These are phyloP conservation scores for Chelidonichthys spinosus DNA, from an alignment of 2,797 vertebrate species.

Conservation along the genomic window DNA sequence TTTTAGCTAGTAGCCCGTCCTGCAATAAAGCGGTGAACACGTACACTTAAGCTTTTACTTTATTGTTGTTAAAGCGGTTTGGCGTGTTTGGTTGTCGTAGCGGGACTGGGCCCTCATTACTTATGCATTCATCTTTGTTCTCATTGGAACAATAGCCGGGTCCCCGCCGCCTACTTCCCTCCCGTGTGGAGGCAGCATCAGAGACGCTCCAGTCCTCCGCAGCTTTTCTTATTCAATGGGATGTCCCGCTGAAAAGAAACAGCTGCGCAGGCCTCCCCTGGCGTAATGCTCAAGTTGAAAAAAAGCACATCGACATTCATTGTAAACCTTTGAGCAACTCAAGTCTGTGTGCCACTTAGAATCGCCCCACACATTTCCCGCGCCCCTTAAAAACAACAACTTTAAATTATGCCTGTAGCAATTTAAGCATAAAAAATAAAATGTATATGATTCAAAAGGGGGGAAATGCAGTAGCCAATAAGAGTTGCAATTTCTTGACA, in stretches of 20 bases:
- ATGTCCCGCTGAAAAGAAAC: constrained; percentile 64
- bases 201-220: constrained; percentile 47
- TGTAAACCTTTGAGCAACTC: background rate
- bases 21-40: fast-evolving
- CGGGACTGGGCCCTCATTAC: constrained; percentile 66
- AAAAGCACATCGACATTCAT: background rate
- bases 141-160: constrained; percentile 81
- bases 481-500: background rate
- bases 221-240: constrained; percentile 66
- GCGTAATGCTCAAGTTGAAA: constrained; percentile 13
- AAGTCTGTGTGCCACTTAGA: background rate
- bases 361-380: background rate
- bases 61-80: background rate
- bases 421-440: background rate
- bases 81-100: background rate
- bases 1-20: background rate
- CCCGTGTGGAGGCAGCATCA: constrained; percentile 40
- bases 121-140: constrained; percentile 85
- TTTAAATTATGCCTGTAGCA: background rate
- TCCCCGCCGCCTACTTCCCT: constrained; percentile 60
- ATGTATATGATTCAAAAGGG: background rate
- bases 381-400: too few relatives aligned
- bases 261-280: constrained; percentile 8
- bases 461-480: background rate
- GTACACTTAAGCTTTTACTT: constrained; percentile 20